Evolutionary conservation across 1,140 invertebrate species (phyloP), one percentile per base, ranked within the genome.

Genomic region (Philopotamus ludificatus): DNA sequence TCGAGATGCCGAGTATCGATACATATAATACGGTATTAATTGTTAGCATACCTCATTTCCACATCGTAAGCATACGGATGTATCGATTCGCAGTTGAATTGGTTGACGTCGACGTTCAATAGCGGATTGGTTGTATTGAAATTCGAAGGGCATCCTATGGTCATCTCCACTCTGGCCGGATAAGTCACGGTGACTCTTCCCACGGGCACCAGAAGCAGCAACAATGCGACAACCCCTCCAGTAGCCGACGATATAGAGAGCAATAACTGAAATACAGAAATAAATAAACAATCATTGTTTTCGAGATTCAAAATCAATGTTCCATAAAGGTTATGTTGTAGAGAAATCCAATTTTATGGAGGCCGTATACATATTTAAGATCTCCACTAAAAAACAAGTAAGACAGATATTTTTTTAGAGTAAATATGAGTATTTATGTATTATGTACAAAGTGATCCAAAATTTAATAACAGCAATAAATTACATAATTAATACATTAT

Each of bases 141-240:
- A 7, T 28, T 44, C 3, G 51, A n/a, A 9, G 51, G 23, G 70
- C 86, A 88, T 3, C 77, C 76, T 0, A 85, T 70, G 20, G 84
- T 76, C 61, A 89, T 77, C 44, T 86, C 80, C n/a, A 85, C 77
- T 10, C 78, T 74, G 1, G 84, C 75, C 4, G 88, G 88, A 70
- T 84, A 87, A 7, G 82, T 80, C 4, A 89, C 74, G 1, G 81
- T 87, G 57, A 88, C 79, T 65, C 88, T 81, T n/a, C 87, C 89
- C 1, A 88, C 83, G 1, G 89, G 89, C 3, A 91, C 87, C 12
- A 86, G 75, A 8, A 91, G 78, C 50, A 91, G 76, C 3, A 90
- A 74, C 20, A 91, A 77, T 0, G 88, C 85, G 12, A 87, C 85
- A 0, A 75, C 75, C 9, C 89, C 89, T 21, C 87, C 88, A 18